Evolutionary conservation across 2,113 vertebrate genomes (phyloP), one percentile per base, ranked within the genome.

Genomic region (Corapipo altera): DNA sequence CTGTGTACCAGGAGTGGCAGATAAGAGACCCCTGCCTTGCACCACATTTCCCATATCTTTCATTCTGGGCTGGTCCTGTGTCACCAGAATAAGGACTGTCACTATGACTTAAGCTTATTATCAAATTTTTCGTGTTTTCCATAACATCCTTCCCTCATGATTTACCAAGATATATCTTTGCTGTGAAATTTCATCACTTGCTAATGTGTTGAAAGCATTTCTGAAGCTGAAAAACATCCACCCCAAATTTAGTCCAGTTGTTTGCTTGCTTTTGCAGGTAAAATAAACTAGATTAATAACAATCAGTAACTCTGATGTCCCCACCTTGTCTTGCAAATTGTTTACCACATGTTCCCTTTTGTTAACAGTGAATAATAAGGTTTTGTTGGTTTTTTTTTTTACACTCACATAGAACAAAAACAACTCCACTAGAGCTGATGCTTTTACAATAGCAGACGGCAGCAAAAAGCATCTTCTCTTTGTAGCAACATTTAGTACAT

Each of bases 401-500:
- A 2, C 17, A 17, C 11, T 55, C 7, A 10, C 35, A 11, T 15
- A 28, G 61, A 65, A 24, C 22, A 85, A 88, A 92, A 91, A 20
- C 28, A 41, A 9, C 3, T 20, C 12, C 18, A 16, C 16, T 41
- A 33, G 17, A 88, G 8, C 7, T 1, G 3, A 22, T 16, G 6
- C 9, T 17, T 41, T 7, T 44, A 79, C 8, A 59, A n/a, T 13
- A 43, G 13, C 21, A 72, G 49, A 77, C 22, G 7, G 44, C 8
- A n/a, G 15, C 39, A 72, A 16, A 79, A 85, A 46, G 37, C 2
- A 1, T 62, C 20, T 61, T 58, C 35, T 78, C 8, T 74, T 89
- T 48, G 11, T 11, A 51, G 8, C 33, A 75, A 39, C 0, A 0
- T 65, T 85, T 12, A 57, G 3, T 19, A 43, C 1, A 0, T 44